Evolutionary conservation across 2,888 invertebrate species (phyloP), one percentile per base, ranked within the genome.

Genomic region (Habroteleia sp.): DNA sequence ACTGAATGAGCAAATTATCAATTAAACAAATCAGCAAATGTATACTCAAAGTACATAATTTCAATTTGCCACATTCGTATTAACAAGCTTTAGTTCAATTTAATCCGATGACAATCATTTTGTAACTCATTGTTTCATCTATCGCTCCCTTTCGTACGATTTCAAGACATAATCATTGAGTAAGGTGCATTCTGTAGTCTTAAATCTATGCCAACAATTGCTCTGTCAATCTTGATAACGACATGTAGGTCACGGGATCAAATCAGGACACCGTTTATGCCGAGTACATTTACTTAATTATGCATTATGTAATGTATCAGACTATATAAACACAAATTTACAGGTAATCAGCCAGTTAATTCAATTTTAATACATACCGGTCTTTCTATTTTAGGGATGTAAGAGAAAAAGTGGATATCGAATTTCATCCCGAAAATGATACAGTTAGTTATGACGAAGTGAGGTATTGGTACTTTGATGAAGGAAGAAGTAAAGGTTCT

Each of bases 361-460:
- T n/a, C n/a, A n/a, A n/a, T n/a, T n/a, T n/a, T n/a, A n/a, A n/a
- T n/a, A n/a, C n/a, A n/a, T n/a, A n/a, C n/a, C n/a, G n/a, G n/a
- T n/a, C n/a, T n/a, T n/a, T n/a, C n/a, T n/a, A n/a, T 83, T 94
- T 91, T 84, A 91, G 90, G 0, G 95, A 95, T 85, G 89, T 90
- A n/a, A 91, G 92, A 2, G 91, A 92, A 54, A 95, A 94, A 85
- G 92, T 93, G 2, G 92, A 96, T 84, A 90, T 97, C 0, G 90
- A 90, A 0, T 95, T 94, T 91, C 92, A 96, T 82, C 90, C 90
- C 0, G 89, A 92, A 65, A 94, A 95, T 83, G 90, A 90, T 35
- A 94, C 96, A 0, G 92, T 96, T 11, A 92, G 93, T 5, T 97
- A 93, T 88, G 89, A 91, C 11, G 92, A 93, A 33, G 89, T 90